These are phyloP conservation scores for Agapostemon virescens DNA, from an alignment of 2,888 invertebrate genomes.

Conservation along the genomic window DNA sequence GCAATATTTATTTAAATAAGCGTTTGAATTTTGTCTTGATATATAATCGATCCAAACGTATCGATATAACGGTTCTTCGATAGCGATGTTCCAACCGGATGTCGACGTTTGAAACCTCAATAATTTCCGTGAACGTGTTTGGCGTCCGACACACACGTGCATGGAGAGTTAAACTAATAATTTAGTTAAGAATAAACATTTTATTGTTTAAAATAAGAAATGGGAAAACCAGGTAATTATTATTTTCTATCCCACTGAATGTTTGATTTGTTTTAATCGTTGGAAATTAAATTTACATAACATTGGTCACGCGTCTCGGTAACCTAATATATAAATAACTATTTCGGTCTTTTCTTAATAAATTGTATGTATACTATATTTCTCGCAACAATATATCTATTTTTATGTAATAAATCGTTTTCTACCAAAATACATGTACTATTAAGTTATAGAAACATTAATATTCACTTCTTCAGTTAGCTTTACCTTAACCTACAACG, in stretches of 20 bases:
- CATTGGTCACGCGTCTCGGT: not conserved
- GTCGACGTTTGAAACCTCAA: constrained; percentile 21
- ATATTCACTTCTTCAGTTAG: constrained; percentile 14
- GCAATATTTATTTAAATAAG: not conserved
- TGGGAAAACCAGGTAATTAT: constrained; percentile 81
- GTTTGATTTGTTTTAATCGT: not conserved
- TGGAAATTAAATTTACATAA: not conserved
- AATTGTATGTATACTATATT: not conserved
- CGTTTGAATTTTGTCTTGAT: no score
- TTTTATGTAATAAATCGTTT: not conserved
- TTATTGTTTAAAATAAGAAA: constrained; percentile 51
- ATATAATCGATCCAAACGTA: constrained; percentile 21
- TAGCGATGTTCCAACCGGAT: constrained; percentile 45
- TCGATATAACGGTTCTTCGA: constrained; percentile 37
- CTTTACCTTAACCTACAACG: constrained; percentile 5
- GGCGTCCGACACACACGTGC: constrained; percentile 66
- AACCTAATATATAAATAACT: constrained; percentile 4
- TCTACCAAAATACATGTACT: not conserved
- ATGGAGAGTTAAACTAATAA: constrained; percentile 1
- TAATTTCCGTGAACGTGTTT: constrained; percentile 62
- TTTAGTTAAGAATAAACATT: constrained; percentile 10
- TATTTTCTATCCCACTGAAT: not conserved
- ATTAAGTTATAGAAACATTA: constrained; percentile 7
- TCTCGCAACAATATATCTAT: not conserved
- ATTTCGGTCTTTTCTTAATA: constrained; percentile 1